phyloP scores from a whole-genome alignment of 2,113 vertebrate genomes.

The Microcebus tavaratra region DNA sequence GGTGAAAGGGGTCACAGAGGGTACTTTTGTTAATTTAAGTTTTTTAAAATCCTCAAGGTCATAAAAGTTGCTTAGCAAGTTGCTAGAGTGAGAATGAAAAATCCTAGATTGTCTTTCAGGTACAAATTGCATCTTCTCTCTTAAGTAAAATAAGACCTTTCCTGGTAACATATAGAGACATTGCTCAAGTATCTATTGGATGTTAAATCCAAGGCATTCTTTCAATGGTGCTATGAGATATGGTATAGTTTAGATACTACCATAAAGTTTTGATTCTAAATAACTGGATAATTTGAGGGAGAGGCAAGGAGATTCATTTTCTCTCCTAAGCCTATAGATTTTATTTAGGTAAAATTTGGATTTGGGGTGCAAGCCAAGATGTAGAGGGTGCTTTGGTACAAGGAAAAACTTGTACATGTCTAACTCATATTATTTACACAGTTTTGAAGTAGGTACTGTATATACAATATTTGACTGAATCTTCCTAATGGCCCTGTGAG shows the following conservation, averaged over 20 bases:
- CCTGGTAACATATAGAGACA: neutral
- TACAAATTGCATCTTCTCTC: neutral
- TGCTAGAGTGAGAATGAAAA: neutral
- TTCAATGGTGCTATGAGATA: neutral
- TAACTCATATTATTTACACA: neutral
- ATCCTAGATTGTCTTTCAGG: neutral
- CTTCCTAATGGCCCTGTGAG: neutral
- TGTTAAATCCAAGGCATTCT: neutral
- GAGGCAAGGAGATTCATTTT: neutral
- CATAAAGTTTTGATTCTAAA: neutral
- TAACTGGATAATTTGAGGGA: neutral
- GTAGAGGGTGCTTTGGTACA: neutral
- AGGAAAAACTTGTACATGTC: neutral
- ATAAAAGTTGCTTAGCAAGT: constrained; percentile 30
- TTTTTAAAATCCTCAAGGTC: neutral
- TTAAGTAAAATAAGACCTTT: neutral
- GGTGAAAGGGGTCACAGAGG: neutral
- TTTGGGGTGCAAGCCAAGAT: neutral
- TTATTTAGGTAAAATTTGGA: neutral
- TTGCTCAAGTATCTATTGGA: neutral
- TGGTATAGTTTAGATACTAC: neutral
- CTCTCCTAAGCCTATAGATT: neutral
- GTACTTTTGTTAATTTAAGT: neutral
- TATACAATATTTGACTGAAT: neutral
- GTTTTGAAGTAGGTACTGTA: neutral